A percentile compares a stretch with the other conserved stretches of the same genome.
Evolutionary conservation across 2,113 vertebrate species (phyloP).

Genomic region (Pachycephala philippinensis): DNA sequence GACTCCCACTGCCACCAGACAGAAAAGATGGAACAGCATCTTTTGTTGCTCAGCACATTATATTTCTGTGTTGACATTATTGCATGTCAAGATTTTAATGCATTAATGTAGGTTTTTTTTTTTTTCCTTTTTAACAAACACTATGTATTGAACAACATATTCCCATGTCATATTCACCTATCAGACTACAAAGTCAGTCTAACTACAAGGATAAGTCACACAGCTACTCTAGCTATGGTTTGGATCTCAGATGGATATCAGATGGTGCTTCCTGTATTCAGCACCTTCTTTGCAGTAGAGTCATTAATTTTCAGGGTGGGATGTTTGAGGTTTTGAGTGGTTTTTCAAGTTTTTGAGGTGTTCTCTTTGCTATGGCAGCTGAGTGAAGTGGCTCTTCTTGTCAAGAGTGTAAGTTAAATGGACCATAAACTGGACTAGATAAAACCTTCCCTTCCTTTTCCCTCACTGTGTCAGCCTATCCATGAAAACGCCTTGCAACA

Average conservation of each 20-base stretch:
- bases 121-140: neutral
- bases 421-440: neutral
- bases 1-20: accelerated
- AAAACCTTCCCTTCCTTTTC: neutral
- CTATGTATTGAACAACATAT: neutral
- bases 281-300: neutral
- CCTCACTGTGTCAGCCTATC: neutral
- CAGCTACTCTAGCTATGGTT: neutral
- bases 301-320: neutral
- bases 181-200: neutral
- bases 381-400: neutral
- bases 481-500: neutral
- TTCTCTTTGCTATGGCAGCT: neutral
- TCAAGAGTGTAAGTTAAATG: neutral
- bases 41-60: neutral
- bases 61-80: neutral
- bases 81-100: neutral
- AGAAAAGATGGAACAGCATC: neutral
- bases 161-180: neutral
- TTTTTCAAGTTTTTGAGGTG: neutral
- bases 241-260: neutral
- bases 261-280: neutral
- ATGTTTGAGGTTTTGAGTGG: neutral
- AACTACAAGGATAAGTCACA: neutral
- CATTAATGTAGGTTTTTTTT: accelerated